These are phyloP conservation scores for Engystomops pustulosus DNA, from an alignment of 2,113 vertebrate genomes.

Conservation along the genomic window DNA sequence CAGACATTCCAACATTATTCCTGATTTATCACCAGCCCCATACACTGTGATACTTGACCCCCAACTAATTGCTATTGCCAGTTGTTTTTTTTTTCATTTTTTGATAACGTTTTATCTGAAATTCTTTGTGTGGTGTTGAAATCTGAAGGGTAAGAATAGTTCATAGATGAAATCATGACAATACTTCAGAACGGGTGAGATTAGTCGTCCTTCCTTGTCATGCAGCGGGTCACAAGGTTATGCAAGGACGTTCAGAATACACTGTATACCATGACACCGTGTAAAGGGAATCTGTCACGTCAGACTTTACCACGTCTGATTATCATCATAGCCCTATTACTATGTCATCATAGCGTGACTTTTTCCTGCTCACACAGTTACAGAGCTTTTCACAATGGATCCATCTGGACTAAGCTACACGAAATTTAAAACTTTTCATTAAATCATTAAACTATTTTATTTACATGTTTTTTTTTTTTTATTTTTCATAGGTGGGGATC, in stretches of 20 bases:
- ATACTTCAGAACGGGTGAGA: not conserved
- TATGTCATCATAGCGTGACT: not conserved
- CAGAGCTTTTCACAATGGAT: not conserved
- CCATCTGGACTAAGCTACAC: not conserved
- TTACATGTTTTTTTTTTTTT: no score
- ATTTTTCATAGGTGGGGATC: no score
- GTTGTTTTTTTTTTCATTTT: no score
- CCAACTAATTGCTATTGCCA: no score
- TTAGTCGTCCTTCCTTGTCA: not conserved
- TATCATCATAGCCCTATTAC: not conserved
- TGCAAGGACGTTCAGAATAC: not conserved
- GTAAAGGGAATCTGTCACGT: not conserved
- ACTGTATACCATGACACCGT: not conserved
- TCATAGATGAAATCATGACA: constrained; percentile 25
- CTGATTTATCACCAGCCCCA: no score
- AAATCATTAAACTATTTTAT: no score
- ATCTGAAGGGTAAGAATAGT: constrained; percentile 10
- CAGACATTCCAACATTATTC: no score
- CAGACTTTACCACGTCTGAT: not conserved
- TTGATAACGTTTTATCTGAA: not conserved
- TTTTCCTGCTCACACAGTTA: not conserved
- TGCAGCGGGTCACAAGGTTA: not conserved
- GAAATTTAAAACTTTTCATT: no score
- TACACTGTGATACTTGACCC: no score
- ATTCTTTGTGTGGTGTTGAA: constrained; percentile 15